Evolutionary conservation across 2,888 invertebrate genomes (phyloP).

Genomic region (Alviniconcha strummeri): DNA sequence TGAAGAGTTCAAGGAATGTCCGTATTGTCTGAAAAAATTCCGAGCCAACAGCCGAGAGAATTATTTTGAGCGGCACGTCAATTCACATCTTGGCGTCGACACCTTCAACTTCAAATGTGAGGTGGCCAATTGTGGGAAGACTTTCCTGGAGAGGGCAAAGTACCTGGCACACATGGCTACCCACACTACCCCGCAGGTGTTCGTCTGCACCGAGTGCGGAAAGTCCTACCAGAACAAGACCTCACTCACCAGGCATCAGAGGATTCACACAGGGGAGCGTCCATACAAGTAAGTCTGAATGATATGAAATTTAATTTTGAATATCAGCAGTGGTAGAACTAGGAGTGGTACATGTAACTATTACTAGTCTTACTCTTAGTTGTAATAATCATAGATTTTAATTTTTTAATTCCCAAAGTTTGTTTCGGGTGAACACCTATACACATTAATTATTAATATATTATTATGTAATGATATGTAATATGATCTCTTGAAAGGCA

Average conservation of each 20-base stretch:
- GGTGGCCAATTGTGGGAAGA: conserved; percentile 34
- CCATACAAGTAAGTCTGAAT: conserved; percentile 32
- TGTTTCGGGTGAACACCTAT: no score
- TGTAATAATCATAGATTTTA: no score
- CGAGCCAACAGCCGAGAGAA: conserved; percentile 37
- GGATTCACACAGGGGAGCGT: conserved; percentile 38
- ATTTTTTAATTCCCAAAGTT: no score
- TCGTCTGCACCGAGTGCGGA: conserved; percentile 32
- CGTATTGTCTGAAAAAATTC: conserved; percentile 37
- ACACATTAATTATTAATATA: not conserved
- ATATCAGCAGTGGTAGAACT: not conserved
- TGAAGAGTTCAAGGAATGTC: conserved; percentile 12
- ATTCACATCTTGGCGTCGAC: conserved; percentile 39
- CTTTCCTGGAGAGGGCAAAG: conserved; percentile 40
- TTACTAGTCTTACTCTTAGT: no score
- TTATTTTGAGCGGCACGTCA: conserved; percentile 40
- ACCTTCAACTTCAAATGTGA: conserved; percentile 40
- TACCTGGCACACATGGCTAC: conserved; percentile 29
- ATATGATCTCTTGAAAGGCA: not conserved
- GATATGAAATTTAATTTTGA: not conserved
- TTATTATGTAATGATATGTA: not conserved
- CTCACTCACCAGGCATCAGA: conserved; percentile 39
- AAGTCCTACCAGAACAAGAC: conserved; percentile 40
- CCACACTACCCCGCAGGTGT: conserved; percentile 17
- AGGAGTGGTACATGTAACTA: no score